Percentiles rank a stretch among this genome's conserved stretches.
phyloP scores from a whole-genome alignment of 2,797 vertebrate species.

The Rachycentron canadum region DNA sequence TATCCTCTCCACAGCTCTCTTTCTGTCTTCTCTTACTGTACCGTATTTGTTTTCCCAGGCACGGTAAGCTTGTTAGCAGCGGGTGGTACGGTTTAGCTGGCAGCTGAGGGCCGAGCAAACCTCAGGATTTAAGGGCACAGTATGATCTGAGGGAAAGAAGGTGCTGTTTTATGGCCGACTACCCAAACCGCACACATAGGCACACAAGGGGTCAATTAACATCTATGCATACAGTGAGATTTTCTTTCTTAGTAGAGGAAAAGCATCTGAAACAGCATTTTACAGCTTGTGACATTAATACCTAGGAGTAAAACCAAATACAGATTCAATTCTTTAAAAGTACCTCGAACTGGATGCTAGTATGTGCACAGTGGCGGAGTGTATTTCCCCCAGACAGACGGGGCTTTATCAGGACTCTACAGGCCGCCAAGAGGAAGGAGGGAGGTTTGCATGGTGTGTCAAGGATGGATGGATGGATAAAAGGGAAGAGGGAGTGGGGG shows the following conservation, averaged over 20 bases:
- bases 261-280: conserved; percentile 5
- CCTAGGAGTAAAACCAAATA: conserved; percentile 22
- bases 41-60: conserved; percentile 38
- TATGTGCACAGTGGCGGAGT: conserved; percentile 24
- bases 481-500: conserved; percentile 27
- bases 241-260: conserved; percentile 6
- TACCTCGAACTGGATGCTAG: conserved; percentile 6
- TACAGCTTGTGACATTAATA: conserved; percentile 26
- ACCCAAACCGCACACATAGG: not conserved
- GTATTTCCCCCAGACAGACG: conserved; percentile 47
- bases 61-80: conserved; percentile 64
- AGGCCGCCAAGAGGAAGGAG: conserved; percentile 56
- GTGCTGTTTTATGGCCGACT: conserved; percentile 22
- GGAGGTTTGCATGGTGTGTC: conserved; percentile 35
- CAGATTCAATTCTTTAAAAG: conserved; percentile 50
- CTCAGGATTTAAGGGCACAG: conserved; percentile 40
- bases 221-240: not conserved
- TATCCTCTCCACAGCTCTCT: conserved; percentile 14
- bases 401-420: conserved; percentile 69
- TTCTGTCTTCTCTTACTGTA: not conserved
- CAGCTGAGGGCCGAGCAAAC: conserved; percentile 29
- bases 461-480: conserved; percentile 55
- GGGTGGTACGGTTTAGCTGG: conserved; percentile 35
- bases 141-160: conserved; percentile 12
- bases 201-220: conserved; percentile 10